Evolutionary conservation across 2,113 vertebrate species (phyloP), one percentile per base, ranked within the genome.

Genomic region (Melanocharis versteri): DNA sequence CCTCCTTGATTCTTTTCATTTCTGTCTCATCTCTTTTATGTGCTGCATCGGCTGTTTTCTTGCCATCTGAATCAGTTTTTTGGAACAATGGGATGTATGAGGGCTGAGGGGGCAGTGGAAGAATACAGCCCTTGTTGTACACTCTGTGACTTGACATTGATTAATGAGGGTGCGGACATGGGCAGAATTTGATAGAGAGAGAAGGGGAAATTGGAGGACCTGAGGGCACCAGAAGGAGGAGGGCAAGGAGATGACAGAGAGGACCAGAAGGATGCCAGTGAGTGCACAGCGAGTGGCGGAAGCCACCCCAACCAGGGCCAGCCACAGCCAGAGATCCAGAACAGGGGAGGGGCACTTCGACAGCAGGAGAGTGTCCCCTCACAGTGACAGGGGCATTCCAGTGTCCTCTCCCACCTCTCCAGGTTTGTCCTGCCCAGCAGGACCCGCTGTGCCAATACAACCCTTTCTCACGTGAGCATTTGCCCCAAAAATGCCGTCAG

Each of bases 1-100:
- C 97, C 97, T 97, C 95, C 97, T 95, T 91, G 97, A 98, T 98
- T 97, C 98, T 97, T 98, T 98, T 98, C 98, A 98, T 98, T 98
- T 98, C 97, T 98, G 98, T 98, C 98, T 98, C 98, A 97, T 98
- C 98, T 98, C 98, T 99, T 99, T 99, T 98, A 99, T 99, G 98
- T 98, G 97, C 97, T 98, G 97, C 97, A 97, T 98, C 75, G 98
- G 98, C 97, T 97, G 98, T 98, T 98, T 98, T 97, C 97, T 96
- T 94, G 98, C 98, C 98, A 98, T 99, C 98, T 98, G 99, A 99
- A 99, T 98, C 97, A 98, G 98, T 96, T 98, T 96, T 92, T 88
- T 92, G 93, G 98, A 98, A 99, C 99, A 99, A 99, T 99, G 98
- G 98, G 98, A 98, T 98, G 98, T 98, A 98, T 98, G 98, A 98